Conservation (phyloP, 2,888 invertebrate species). For the Aleiodes leptofemur region DNA sequence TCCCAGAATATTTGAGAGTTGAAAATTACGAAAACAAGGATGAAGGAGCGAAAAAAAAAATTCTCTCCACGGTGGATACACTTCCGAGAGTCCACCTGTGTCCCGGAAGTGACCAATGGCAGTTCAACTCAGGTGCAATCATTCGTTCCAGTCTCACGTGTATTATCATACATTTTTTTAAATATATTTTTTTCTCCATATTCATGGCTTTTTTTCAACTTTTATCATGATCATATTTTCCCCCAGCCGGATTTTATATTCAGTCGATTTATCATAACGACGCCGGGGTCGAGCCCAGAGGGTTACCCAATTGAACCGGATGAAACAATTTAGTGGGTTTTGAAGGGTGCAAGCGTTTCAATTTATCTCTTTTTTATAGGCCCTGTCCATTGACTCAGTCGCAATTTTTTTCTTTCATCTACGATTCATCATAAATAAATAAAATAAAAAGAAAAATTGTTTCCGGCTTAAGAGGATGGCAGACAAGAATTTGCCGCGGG, state of each 20-base stretch:
- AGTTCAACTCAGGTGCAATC: constrained; percentile 58
- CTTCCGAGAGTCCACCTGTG: constrained; percentile 66
- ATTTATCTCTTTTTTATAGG: constrained; percentile 65
- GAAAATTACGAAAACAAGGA: constrained; percentile 9
- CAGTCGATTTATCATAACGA: constrained; percentile 59
- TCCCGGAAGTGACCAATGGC: constrained; percentile 59
- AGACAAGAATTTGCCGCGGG: no score
- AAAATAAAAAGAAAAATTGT: background rate
- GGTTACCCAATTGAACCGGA: constrained; percentile 71
- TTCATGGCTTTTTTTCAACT: background rate
- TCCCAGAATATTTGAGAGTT: constrained; percentile 2
- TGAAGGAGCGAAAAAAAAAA: constrained; percentile 22
- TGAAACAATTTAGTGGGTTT: constrained; percentile 70
- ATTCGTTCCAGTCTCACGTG: constrained; percentile 51
- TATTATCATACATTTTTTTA: constrained; percentile 36
- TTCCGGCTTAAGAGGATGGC: no score
- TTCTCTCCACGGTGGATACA: constrained; percentile 34
- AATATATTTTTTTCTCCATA: constrained; percentile 22
- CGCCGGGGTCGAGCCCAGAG: constrained; percentile 54
- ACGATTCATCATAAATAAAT: constrained; percentile 23
- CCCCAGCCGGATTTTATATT: constrained; percentile 54
- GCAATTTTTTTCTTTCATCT: constrained; percentile 47
- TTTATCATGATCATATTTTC: constrained; percentile 34
- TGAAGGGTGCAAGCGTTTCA: constrained; percentile 71
- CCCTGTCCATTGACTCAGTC: constrained; percentile 50